phyloP scores from a whole-genome alignment of 1,140 invertebrate genomes.

The Pantala flavescens region DNA sequence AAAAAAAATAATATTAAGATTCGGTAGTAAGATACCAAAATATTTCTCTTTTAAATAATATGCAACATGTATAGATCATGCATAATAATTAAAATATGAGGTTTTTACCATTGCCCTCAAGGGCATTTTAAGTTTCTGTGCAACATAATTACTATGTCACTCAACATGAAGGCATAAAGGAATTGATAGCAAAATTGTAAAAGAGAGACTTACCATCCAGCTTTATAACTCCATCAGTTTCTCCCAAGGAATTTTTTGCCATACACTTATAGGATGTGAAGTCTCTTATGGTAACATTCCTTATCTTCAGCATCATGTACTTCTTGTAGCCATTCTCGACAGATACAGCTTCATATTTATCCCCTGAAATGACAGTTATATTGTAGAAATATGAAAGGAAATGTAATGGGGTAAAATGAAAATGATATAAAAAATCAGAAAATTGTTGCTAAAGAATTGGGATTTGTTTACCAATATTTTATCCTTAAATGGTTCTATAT shows the following conservation, averaged over 20 bases:
- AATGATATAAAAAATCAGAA: constrained; percentile 13
- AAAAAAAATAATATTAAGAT: no score
- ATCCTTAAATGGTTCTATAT: no score
- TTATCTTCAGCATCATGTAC: constrained; percentile 70
- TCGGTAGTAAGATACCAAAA: no score
- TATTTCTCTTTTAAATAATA: no score
- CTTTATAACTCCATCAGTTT: constrained; percentile 77
- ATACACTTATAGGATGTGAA: constrained; percentile 79
- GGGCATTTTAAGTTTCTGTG: not conserved
- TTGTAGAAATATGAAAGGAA: not conserved
- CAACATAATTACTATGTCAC: not conserved
- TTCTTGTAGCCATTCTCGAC: constrained; percentile 62
- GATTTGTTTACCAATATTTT: no score
- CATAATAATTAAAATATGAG: not conserved
- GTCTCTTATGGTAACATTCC: constrained; percentile 64
- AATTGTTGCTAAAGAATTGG: no score
- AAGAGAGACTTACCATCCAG: constrained; percentile 61
- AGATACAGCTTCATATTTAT: constrained; percentile 69
- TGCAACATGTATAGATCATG: not conserved
- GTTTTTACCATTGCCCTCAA: not conserved
- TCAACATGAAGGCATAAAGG: not conserved
- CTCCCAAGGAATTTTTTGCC: constrained; percentile 82
- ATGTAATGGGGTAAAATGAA: not conserved
- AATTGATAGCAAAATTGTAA: not conserved
- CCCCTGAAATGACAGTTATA: constrained; percentile 39